phyloP scores from a whole-genome alignment of 1,140 invertebrate genomes.

The Venturia canescens region DNA sequence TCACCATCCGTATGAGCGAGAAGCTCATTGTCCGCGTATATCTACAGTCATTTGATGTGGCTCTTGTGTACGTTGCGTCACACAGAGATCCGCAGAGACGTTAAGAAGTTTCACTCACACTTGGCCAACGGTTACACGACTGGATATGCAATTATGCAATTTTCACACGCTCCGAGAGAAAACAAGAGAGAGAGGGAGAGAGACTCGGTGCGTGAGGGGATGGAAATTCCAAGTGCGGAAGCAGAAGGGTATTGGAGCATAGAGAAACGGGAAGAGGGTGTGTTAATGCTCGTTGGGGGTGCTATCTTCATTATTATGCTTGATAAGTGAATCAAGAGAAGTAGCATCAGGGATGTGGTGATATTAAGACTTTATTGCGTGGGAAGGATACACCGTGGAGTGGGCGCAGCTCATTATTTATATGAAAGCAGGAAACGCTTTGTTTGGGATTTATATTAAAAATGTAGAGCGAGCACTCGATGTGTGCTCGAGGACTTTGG shows the following conservation, averaged over 20 bases:
- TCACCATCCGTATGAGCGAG: background rate
- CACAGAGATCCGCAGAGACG: background rate
- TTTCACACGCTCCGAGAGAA: constrained; percentile 6
- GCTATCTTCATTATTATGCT: constrained; percentile 21
- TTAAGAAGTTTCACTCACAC: background rate
- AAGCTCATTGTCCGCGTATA: background rate
- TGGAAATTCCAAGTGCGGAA: constrained; percentile 17
- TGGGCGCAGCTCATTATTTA: background rate
- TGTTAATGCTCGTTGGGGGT: constrained; percentile 17
- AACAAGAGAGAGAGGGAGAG: background rate
- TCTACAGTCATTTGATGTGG: background rate
- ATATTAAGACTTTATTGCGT: constrained; percentile 7
- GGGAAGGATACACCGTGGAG: background rate
- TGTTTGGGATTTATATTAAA: background rate
- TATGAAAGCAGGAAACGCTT: background rate
- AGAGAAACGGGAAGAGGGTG: background rate
- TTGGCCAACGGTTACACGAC: background rate
- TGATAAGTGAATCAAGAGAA: constrained; percentile 31
- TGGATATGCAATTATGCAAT: constrained; percentile 28
- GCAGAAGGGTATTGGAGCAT: constrained; percentile 1
- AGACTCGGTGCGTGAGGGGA: background rate
- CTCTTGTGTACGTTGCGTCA: background rate
- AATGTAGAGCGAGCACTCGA: too few relatives aligned
- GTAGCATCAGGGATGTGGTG: background rate
- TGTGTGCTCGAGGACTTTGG: too few relatives aligned